These are phyloP conservation scores for Pangasius djambal DNA, from an alignment of 2,797 vertebrate species.

Conservation along the genomic window DNA sequence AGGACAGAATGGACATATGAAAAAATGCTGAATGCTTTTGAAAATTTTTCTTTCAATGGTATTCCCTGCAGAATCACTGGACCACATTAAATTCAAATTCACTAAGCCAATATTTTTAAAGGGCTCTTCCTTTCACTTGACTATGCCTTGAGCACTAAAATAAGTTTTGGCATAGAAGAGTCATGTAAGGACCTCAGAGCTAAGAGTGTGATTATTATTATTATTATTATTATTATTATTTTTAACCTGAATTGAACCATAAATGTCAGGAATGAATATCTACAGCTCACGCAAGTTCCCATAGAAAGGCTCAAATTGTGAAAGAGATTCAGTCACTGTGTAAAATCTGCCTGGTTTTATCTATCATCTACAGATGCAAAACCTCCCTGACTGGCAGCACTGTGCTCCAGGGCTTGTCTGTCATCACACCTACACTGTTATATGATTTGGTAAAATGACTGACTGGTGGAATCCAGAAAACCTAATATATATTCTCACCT, in stretches of 20 bases:
- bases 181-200: neutral
- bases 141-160: neutral
- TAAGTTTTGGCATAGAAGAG: constrained; percentile 9
- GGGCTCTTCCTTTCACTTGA: neutral
- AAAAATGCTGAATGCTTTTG: neutral
- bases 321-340: constrained; percentile 7
- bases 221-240: too few species aligned
- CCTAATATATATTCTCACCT: neutral
- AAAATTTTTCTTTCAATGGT: neutral
- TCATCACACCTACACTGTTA: neutral
- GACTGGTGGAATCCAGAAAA: constrained; percentile 12
- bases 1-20: neutral
- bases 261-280: constrained; percentile 15
- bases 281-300: neutral
- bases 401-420: constrained; percentile 12
- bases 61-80: neutral
- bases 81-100: neutral
- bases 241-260: neutral
- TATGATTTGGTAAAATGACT: constrained; percentile 7
- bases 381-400: constrained; percentile 1
- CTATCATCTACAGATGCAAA: constrained; percentile 6
- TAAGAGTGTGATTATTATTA: neutral
- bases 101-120: neutral
- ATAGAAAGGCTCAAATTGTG: neutral
- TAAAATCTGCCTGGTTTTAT: constrained; percentile 3